These are phyloP conservation scores for Ceratosolen fusciceps DNA, from an alignment of 1,140 invertebrate genomes.

Conservation along the genomic window DNA sequence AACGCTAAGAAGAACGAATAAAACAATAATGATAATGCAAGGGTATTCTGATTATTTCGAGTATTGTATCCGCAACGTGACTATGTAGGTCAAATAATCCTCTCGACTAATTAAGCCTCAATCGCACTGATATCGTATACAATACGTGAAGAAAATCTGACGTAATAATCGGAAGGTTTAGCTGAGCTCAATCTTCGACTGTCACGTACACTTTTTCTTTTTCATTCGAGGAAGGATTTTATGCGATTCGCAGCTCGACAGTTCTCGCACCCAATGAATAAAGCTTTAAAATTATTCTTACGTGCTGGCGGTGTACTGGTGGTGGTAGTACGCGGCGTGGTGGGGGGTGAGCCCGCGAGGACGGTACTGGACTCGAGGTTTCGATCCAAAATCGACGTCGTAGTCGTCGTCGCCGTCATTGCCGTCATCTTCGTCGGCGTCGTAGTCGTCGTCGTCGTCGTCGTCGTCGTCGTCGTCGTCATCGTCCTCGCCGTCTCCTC, in stretches of 20 bases:
- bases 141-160: neutral
- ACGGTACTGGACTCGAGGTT: neutral
- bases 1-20: no score
- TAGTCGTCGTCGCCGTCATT: slow-evolving; percentile 74
- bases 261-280: neutral
- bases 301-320: slow-evolving; percentile 80
- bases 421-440: no score
- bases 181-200: neutral
- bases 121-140: neutral
- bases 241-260: neutral
- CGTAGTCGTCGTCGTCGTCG: slow-evolving; percentile 55
- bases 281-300: no score
- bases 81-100: neutral
- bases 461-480: slow-evolving; percentile 76
- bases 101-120: neutral
- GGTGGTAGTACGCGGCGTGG: slow-evolving; percentile 74
- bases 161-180: neutral
- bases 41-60: no score
- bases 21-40: no score
- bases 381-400: slow-evolving; percentile 72
- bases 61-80: neutral
- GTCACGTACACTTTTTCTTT: neutral
- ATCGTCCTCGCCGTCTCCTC: slow-evolving; percentile 58
- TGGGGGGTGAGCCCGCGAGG: slow-evolving; percentile 70
- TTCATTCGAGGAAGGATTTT: neutral